A percentile compares a stretch with the other conserved stretches of the same genome.
Evolutionary conservation across 2,113 vertebrate genomes (phyloP).

Genomic region (Emydura subglobosa): DNA sequence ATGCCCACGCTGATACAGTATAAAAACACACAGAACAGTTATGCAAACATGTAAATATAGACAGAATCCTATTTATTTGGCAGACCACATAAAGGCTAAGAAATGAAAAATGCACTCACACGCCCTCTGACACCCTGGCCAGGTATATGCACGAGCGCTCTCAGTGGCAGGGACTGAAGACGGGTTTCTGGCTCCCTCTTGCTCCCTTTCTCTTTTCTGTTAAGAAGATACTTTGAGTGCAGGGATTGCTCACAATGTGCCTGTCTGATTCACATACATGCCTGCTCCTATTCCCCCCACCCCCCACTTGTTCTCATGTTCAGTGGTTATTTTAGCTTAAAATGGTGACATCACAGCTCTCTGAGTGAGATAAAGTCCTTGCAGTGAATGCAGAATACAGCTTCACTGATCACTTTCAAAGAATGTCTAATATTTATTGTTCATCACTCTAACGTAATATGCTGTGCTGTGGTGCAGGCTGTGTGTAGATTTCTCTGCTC

Average conservation of each 20-base stretch:
- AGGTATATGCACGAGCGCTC: slow-evolving; percentile 55
- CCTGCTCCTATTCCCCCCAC: slow-evolving; percentile 82
- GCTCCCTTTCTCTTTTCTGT: slow-evolving; percentile 76
- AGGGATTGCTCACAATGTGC: slow-evolving; percentile 82
- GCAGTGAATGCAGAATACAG: neutral
- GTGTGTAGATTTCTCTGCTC: fast-evolving
- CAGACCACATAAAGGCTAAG: slow-evolving; percentile 69
- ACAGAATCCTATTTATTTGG: slow-evolving; percentile 60
- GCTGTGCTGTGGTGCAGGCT: neutral
- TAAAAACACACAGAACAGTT: slow-evolving; percentile 50
- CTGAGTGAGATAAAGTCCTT: slow-evolving; percentile 71
- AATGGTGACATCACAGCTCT: slow-evolving; percentile 83
- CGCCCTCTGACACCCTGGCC: slow-evolving; percentile 81
- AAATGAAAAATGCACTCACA: slow-evolving; percentile 78
- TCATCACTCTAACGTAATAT: fast-evolving
- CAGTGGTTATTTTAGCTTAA: slow-evolving; percentile 85
- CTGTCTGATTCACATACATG: slow-evolving; percentile 83
- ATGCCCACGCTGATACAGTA: slow-evolving; percentile 11
- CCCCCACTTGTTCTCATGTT: slow-evolving; percentile 57
- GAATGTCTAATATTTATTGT: neutral
- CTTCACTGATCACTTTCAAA: neutral
- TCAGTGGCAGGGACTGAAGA: slow-evolving; percentile 45
- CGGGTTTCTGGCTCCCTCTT: slow-evolving; percentile 78
- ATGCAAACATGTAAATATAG: slow-evolving; percentile 65
- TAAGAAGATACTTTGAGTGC: slow-evolving; percentile 81